Evolutionary conservation across 2,888 invertebrate species (phyloP).

Genomic region (Lamproptera curius): DNA sequence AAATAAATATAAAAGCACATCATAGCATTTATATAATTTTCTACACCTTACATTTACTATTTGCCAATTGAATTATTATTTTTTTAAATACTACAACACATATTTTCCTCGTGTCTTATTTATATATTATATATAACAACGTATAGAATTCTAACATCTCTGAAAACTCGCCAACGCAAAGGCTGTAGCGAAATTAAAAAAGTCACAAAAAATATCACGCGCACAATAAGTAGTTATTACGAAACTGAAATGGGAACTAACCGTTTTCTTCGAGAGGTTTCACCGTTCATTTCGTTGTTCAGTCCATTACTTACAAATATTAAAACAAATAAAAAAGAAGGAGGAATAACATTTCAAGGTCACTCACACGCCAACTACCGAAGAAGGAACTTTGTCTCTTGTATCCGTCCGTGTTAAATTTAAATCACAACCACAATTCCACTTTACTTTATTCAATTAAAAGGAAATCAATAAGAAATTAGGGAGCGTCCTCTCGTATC

Average conservation of each 20-base stretch:
- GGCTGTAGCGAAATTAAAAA: constrained; percentile 1
- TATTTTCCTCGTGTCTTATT: no score
- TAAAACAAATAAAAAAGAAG: constrained; percentile 18
- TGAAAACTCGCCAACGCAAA: constrained; percentile 2
- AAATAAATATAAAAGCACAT: background rate
- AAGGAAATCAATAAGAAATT: constrained; percentile 39
- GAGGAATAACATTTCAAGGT: constrained; percentile 67
- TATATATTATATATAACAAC: no score
- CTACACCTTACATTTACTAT: no score
- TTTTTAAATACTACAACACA: no score
- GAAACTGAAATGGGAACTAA: constrained; percentile 7
- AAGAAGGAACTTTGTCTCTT: constrained; percentile 51
- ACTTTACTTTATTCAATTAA: constrained; percentile 25
- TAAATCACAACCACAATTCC: constrained; percentile 69
- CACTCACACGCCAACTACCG: constrained; percentile 46
- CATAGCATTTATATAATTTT: background rate
- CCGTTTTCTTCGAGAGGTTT: constrained; percentile 4
- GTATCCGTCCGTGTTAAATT: constrained; percentile 45
- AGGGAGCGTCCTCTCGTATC: constrained; percentile 27
- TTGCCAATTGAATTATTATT: no score
- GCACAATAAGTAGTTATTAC: constrained; percentile 1
- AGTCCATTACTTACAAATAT: constrained; percentile 11
- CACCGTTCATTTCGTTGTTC: constrained; percentile 28
- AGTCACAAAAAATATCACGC: background rate
- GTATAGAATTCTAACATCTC: constrained; percentile 1